A percentile compares a stretch with the other conserved stretches of the same genome.
Evolutionary conservation across 2,113 vertebrate genomes (phyloP).

Genomic region (Notarius lentiginosus): DNA sequence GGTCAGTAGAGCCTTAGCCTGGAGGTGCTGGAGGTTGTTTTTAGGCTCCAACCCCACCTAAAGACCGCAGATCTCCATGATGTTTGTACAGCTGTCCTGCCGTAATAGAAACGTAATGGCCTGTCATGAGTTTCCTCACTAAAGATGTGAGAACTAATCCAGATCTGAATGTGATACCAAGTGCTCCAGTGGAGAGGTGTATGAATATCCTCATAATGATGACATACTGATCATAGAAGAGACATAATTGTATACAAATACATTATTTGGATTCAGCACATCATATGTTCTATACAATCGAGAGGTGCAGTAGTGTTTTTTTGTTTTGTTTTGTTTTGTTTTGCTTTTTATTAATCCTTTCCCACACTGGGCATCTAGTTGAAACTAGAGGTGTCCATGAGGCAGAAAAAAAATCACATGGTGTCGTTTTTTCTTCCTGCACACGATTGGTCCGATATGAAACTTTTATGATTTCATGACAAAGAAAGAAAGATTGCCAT

Average conservation of each 20-base stretch:
- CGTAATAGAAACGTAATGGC: slow-evolving; percentile 36
- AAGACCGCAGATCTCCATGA: slow-evolving; percentile 31
- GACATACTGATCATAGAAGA: background rate
- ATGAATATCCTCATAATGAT: background rate
- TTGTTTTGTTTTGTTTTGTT: too few species aligned
- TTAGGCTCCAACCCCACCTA: slow-evolving; percentile 30
- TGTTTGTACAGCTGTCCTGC: slow-evolving; percentile 45
- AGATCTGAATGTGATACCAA: slow-evolving; percentile 22
- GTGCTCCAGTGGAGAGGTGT: background rate
- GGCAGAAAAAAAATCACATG: background rate
- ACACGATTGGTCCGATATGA: background rate
- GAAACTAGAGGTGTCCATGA: background rate
- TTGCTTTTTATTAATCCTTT: background rate
- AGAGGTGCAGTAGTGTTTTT: background rate
- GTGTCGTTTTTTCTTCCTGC: background rate
- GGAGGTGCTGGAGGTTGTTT: slow-evolving; percentile 23
- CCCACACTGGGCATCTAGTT: background rate
- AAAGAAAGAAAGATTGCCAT: background rate
- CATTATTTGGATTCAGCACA: background rate
- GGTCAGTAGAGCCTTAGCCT: slow-evolving; percentile 36
- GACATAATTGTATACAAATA: background rate
- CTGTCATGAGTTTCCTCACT: slow-evolving; percentile 53
- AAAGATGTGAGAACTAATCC: slow-evolving; percentile 51
- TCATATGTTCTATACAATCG: background rate
- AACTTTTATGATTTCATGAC: background rate